Evolutionary conservation across 2,113 vertebrate species (phyloP), one percentile per base, ranked within the genome.

Genomic region (Mesocricetus auratus): DNA sequence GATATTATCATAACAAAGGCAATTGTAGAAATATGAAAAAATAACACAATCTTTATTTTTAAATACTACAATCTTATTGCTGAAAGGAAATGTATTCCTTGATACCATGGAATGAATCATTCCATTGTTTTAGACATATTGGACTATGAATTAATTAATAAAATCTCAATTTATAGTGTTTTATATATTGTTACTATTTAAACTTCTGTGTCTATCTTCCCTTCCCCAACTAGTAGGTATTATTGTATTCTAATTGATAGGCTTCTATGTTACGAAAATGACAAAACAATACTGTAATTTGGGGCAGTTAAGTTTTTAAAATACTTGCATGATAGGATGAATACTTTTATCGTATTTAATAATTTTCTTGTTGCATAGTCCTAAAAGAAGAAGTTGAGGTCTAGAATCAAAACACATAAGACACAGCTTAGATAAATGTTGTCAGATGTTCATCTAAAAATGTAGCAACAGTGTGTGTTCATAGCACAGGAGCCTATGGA

Each of bases 361-460:
- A 93, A 79, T 85, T 95, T 96, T 19, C 71, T 90, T 81, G 90
- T 47, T 19, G 56, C 42, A 74, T 42, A 66, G 89, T 96, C 53
- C 19, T 68, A 89, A n/a, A n/a, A n/a, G 58, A 93, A 68, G 47
- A 91, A 68, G 45, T 86, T 64, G 77, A 86, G 58, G 50, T 96
- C 45, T 92, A 94, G 85, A 95, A 11, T 86, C 71, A 97, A 91
- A 71, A 71, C 50, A 75, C 24, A 62, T 90, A 85, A 95, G 86
- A 86, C 89, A 96, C 39, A n/a, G 4, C 33, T 96, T 92, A 69
- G 39, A 31, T 22, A 42, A 69, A 58, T 68, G 36, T 83, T 96
- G 87, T 42, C 45, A 89, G 47, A 69, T 93, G 78, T 87, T 53
- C 66, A 92, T 42, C 87, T 79, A n/a, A 22, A 77, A 93, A 93